These are phyloP conservation scores for Dendrophyllia cribrosa DNA, from an alignment of 64 coral and sea anemone genomes.

Conservation along the genomic window DNA sequence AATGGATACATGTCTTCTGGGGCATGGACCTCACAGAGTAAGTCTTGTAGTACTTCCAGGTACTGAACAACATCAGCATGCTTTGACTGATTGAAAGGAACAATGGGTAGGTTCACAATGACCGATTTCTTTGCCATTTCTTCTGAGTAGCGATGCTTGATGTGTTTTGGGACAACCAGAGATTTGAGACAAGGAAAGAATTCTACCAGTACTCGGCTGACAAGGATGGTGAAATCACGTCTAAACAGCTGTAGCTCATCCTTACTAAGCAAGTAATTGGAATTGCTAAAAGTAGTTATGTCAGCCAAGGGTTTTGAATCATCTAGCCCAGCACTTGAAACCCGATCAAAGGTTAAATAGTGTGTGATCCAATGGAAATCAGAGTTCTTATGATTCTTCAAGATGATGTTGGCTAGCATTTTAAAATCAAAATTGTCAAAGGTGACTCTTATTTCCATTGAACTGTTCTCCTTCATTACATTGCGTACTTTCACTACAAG, in stretches of 20 bases:
- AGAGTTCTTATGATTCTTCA: constrained; percentile 53
- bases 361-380: constrained; percentile 53
- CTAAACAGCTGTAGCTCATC: neutral
- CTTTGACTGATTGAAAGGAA: no score
- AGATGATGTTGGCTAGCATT: constrained; percentile 54
- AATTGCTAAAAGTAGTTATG: neutral
- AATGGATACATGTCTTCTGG: no score
- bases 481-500: constrained; percentile 41
- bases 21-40: no score
- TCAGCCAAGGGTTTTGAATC: constrained; percentile 43
- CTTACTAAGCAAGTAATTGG: constrained; percentile 6
- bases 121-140: no score
- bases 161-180: no score
- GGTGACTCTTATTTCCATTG: constrained; percentile 40
- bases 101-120: no score
- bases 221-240: neutral
- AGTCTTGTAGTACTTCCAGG: no score
- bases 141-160: no score
- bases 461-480: constrained; percentile 44
- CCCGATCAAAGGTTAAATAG: constrained; percentile 45
- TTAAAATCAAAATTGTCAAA: constrained; percentile 58
- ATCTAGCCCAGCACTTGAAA: constrained; percentile 40
- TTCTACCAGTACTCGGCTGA: no score
- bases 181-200: no score
- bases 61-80: no score